phyloP scores from a whole-genome alignment of 2,888 invertebrate genomes.

The Oscheius sp. region DNA sequence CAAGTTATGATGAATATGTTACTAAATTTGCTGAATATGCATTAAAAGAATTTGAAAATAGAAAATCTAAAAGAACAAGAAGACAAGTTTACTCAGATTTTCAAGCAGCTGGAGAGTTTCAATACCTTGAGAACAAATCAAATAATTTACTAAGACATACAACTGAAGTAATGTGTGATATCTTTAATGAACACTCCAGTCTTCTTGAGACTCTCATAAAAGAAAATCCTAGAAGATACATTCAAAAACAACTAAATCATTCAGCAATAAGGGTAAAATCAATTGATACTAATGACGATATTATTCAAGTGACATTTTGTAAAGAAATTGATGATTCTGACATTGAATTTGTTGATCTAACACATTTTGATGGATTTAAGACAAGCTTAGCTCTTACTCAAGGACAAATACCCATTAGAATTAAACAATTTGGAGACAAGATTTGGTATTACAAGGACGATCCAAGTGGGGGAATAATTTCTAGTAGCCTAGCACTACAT shows the following conservation, averaged over 20 bases:
- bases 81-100: slow-evolving; percentile 43
- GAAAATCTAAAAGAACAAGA: slow-evolving; percentile 21
- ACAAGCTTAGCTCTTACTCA: too few species aligned
- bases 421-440: slow-evolving; percentile 35
- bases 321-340: too few species aligned
- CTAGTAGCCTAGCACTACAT: too few species aligned
- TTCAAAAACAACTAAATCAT: slow-evolving; percentile 36
- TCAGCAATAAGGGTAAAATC: too few species aligned
- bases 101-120: slow-evolving; percentile 49
- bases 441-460: slow-evolving; percentile 49
- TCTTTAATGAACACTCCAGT: slow-evolving; percentile 31
- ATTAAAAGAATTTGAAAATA: slow-evolving; percentile 6
- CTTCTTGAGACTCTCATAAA: slow-evolving; percentile 28
- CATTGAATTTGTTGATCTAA: too few species aligned
- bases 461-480: too few species aligned
- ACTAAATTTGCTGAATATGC: slow-evolving; percentile 24
- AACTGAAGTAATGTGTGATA: slow-evolving; percentile 37
- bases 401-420: slow-evolving; percentile 45
- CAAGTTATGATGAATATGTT: slow-evolving; percentile 33
- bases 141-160: slow-evolving; percentile 43
- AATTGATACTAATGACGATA: too few species aligned
- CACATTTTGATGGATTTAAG: slow-evolving; percentile 41
- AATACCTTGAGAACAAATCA: slow-evolving; percentile 44
- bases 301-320: too few species aligned
- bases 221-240: slow-evolving; percentile 36